A percentile compares a stretch with the other conserved stretches of the same genome.
These are phyloP conservation scores for Sarcophaga rosellei DNA, from an alignment of 2,888 invertebrate genomes.

Conservation along the genomic window DNA sequence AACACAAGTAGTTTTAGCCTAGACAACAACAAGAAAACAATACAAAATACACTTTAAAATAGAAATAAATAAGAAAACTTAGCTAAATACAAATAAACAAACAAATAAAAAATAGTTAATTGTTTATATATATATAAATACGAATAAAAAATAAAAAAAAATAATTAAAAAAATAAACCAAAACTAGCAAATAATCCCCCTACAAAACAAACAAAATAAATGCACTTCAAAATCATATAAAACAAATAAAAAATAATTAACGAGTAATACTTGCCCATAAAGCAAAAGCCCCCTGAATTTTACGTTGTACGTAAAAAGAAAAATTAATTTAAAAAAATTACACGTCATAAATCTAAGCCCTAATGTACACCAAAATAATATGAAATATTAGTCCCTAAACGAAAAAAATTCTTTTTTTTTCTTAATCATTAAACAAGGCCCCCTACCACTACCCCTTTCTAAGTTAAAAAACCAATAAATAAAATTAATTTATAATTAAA, in stretches of 20 bases:
- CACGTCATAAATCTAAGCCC: constrained; percentile 21
- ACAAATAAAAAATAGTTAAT: constrained; percentile 51
- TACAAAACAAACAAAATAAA: constrained; percentile 30
- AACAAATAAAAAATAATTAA: not conserved
- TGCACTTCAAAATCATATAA: constrained; percentile 58
- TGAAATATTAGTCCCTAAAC: not conserved
- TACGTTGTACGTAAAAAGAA: constrained; percentile 57
- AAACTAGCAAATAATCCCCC: constrained; percentile 38
- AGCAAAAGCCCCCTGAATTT: constrained; percentile 30
- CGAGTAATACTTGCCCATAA: not conserved
- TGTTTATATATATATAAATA: constrained; percentile 56
- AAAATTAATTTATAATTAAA: constrained; percentile 28
- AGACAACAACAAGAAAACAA: constrained; percentile 11
- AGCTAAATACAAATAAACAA: constrained; percentile 54
- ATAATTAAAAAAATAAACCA: constrained; percentile 9
- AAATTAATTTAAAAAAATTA: constrained; percentile 17
- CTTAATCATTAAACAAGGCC: not conserved
- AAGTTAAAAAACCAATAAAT: constrained; percentile 21
- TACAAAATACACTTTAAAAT: constrained; percentile 59
- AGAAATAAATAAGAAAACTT: constrained; percentile 23
- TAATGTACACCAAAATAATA: not conserved
- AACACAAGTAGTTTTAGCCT: constrained; percentile 60
- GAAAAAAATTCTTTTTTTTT: constrained; percentile 21
- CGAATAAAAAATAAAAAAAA: constrained; percentile 21
- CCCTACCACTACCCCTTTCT: not conserved